A percentile compares a stretch with the other conserved stretches of the same genome.
phyloP scores from a whole-genome alignment of 2,888 invertebrate genomes.

The Tetrapedia diversipes region DNA sequence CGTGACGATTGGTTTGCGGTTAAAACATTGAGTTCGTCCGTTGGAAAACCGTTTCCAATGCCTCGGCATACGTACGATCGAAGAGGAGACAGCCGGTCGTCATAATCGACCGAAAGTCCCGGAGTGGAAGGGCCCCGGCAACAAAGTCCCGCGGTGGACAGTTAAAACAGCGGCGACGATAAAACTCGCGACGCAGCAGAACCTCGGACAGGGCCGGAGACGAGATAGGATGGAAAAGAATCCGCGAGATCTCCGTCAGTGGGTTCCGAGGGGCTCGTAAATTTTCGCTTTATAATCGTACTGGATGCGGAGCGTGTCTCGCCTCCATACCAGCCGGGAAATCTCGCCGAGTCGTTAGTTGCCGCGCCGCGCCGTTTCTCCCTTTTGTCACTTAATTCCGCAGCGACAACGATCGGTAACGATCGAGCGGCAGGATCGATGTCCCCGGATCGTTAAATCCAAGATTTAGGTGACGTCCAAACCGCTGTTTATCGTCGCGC shows the following conservation, averaged over 20 bases:
- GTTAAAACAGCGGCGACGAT: slow-evolving; percentile 66
- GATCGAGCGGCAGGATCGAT: slow-evolving; percentile 62
- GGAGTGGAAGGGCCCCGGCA: slow-evolving; percentile 30
- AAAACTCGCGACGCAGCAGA: slow-evolving; percentile 64
- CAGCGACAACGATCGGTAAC: slow-evolving; percentile 38
- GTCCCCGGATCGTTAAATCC: slow-evolving; percentile 64
- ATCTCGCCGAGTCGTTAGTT: slow-evolving; percentile 35
- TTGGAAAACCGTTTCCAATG: no score
- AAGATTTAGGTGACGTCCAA: slow-evolving; percentile 58
- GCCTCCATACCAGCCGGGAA: slow-evolving; percentile 27
- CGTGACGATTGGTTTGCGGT: no score
- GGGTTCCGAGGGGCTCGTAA: slow-evolving; percentile 66
- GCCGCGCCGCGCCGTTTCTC: no score
- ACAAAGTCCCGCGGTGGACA: slow-evolving; percentile 56
- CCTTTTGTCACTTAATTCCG: slow-evolving; percentile 65
- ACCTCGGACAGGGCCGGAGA: slow-evolving; percentile 14
- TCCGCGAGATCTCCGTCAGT: slow-evolving; percentile 30
- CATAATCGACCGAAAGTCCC: slow-evolving; percentile 35
- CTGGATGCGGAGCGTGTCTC: slow-evolving; percentile 40
- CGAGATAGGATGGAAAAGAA: slow-evolving; percentile 37
- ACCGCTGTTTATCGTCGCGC: slow-evolving; percentile 50
- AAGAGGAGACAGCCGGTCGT: no score
- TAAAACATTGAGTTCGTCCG: no score
- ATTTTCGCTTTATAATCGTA: slow-evolving; percentile 73
- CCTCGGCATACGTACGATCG: background rate